Evolutionary conservation across 2,797 vertebrate genomes (phyloP).

Genomic region (Pangasius krempfi): DNA sequence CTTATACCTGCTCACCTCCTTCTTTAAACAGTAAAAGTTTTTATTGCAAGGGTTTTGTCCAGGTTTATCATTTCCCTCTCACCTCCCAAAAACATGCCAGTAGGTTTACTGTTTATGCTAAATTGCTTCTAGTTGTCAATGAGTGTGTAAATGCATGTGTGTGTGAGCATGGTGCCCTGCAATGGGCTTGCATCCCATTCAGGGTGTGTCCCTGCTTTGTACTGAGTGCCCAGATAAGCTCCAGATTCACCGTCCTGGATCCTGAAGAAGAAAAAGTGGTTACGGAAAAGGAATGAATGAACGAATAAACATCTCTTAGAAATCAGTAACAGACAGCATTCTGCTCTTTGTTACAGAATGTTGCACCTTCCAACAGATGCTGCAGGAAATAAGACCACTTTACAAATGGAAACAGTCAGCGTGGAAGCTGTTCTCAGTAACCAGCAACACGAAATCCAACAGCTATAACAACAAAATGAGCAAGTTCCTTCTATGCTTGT

Average conservation of each 20-base stretch:
- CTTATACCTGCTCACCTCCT: neutral
- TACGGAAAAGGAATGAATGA: neutral
- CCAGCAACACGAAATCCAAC: neutral
- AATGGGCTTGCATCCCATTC: neutral
- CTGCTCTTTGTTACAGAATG: neutral
- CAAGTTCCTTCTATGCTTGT: neutral
- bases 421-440: neutral
- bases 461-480: neutral
- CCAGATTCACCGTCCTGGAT: neutral
- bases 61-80: neutral
- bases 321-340: no score
- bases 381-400: neutral
- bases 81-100: conserved; percentile 1
- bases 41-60: neutral
- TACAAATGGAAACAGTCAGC: conserved; percentile 1
- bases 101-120: neutral
- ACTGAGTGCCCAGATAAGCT: no score
- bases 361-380: neutral
- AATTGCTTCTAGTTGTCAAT: neutral
- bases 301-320: neutral
- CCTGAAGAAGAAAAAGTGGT: neutral
- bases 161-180: neutral
- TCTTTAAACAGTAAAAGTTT: conserved; percentile 1
- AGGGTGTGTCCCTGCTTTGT: neutral
- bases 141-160: neutral